Evolutionary conservation across 2,888 invertebrate genomes (phyloP).

Genomic region (Neoscelio sp.): DNA sequence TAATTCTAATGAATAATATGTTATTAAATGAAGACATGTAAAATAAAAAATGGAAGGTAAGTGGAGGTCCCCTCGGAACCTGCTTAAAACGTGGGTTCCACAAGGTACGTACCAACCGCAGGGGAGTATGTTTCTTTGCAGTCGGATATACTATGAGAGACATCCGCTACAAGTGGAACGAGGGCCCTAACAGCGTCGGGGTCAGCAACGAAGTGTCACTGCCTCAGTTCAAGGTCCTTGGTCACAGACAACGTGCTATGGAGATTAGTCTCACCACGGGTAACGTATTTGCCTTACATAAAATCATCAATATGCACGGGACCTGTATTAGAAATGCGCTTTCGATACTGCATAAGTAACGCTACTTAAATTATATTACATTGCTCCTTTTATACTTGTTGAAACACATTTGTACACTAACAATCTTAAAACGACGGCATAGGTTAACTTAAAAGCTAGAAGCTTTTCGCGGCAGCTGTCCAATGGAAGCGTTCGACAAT

Average conservation of each 20-base stretch:
- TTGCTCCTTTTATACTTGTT: no score
- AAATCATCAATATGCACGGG: slow-evolving; percentile 67
- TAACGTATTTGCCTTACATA: slow-evolving; percentile 84
- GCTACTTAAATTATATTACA: slow-evolving; percentile 43
- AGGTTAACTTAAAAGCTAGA: slow-evolving; percentile 32
- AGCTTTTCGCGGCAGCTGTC: slow-evolving; percentile 11
- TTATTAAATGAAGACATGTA: slow-evolving; percentile 21
- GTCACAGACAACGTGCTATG: slow-evolving; percentile 97
- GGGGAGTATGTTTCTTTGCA: slow-evolving; percentile 85
- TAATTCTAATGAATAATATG: neutral
- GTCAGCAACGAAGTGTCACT: slow-evolving; percentile 98
- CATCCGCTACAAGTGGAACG: slow-evolving; percentile 99
- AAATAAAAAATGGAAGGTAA: slow-evolving; percentile 76
- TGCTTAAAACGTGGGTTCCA: slow-evolving; percentile 75
- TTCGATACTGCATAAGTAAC: slow-evolving; percentile 53
- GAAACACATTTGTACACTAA: slow-evolving; percentile 31
- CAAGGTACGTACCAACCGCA: slow-evolving; percentile 82
- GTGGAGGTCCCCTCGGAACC: slow-evolving; percentile 78
- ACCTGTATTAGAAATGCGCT: slow-evolving; percentile 60
- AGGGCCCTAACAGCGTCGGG: slow-evolving; percentile 97
- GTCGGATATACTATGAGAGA: slow-evolving; percentile 99
- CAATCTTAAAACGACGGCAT: slow-evolving; percentile 42
- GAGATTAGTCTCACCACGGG: slow-evolving; percentile 98
- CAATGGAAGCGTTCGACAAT: no score
- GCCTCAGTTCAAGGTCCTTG: slow-evolving; percentile 99